phyloP scores from a whole-genome alignment of 2,113 vertebrate genomes.

The Steatornis caripensis region DNA sequence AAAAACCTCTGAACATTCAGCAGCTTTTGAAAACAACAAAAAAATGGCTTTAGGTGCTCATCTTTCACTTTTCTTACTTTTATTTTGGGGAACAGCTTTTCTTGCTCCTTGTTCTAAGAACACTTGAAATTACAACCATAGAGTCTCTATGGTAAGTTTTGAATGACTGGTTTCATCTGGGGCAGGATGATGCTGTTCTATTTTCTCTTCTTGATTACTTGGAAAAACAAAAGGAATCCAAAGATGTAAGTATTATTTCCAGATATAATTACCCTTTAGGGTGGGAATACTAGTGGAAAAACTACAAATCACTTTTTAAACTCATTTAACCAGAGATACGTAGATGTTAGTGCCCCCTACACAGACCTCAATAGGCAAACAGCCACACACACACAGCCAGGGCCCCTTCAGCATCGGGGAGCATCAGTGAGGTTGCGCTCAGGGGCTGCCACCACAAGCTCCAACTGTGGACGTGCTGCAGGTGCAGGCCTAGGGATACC shows the following conservation, averaged over 20 bases:
- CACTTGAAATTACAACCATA: neutral
- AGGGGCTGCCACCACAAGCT: neutral
- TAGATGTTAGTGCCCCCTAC: neutral
- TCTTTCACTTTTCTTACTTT: neutral
- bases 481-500: too few relatives aligned
- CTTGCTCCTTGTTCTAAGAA: neutral
- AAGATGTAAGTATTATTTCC: neutral
- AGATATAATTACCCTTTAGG: accelerated
- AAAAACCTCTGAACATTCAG: neutral
- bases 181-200: neutral
- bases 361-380: accelerated
- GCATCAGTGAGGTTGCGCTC: neutral
- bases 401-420: neutral
- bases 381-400: neutral
- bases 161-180: neutral
- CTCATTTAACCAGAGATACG: neutral
- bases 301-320: neutral
- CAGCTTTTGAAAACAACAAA: neutral
- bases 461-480: neutral
- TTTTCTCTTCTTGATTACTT: neutral
- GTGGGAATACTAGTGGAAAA: neutral
- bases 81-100: neutral
- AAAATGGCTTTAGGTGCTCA: neutral
- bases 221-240: neutral
- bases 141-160: neutral